A percentile compares a stretch with the other conserved stretches of the same genome.
These are phyloP conservation scores for Charaxes varanes DNA, from an alignment of 1,140 invertebrate species.

Conservation along the genomic window DNA sequence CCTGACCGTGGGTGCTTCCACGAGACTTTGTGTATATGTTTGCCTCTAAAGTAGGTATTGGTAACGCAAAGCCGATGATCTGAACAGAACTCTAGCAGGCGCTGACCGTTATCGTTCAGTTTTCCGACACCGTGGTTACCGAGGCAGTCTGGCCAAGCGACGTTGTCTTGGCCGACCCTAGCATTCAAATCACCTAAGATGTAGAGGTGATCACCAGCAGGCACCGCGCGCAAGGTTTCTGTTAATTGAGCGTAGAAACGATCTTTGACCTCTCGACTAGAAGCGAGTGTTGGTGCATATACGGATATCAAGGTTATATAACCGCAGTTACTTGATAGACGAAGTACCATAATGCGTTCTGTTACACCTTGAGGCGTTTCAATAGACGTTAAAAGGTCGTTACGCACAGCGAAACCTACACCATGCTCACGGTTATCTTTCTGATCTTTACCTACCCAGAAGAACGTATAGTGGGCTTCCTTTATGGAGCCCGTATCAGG, in stretches of 20 bases:
- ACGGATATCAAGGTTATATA: slow-evolving; percentile 13
- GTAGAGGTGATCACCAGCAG: too few relatives aligned
- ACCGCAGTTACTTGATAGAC: slow-evolving; percentile 3
- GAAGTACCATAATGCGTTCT: slow-evolving; percentile 14
- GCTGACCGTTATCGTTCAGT: too few relatives aligned
- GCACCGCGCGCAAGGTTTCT: too few relatives aligned
- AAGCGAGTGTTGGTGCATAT: slow-evolving; percentile 16
- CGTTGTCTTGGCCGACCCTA: too few relatives aligned
- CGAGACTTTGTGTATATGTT: too few relatives aligned
- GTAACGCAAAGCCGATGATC: too few relatives aligned
- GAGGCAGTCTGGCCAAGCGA: too few relatives aligned
- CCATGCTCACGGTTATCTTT: slow-evolving; percentile 10
- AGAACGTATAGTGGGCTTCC: slow-evolving; percentile 19
- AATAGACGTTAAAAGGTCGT: slow-evolving; percentile 8
- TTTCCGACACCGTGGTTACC: too few relatives aligned
- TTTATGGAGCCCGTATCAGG: slow-evolving; percentile 13
- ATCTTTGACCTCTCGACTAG: slow-evolving; percentile 14
- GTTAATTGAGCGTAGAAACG: slow-evolving; percentile 12
- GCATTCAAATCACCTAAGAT: too few relatives aligned
- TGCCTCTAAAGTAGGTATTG: too few relatives aligned
- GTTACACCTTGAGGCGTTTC: slow-evolving; percentile 10
- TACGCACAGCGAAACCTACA: slow-evolving; percentile 19
- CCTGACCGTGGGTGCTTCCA: too few relatives aligned
- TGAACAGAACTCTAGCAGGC: too few relatives aligned
- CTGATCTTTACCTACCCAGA: slow-evolving; percentile 15